Conservation (phyloP, 2,113 vertebrate genomes). For the Festucalex cinctus region DNA sequence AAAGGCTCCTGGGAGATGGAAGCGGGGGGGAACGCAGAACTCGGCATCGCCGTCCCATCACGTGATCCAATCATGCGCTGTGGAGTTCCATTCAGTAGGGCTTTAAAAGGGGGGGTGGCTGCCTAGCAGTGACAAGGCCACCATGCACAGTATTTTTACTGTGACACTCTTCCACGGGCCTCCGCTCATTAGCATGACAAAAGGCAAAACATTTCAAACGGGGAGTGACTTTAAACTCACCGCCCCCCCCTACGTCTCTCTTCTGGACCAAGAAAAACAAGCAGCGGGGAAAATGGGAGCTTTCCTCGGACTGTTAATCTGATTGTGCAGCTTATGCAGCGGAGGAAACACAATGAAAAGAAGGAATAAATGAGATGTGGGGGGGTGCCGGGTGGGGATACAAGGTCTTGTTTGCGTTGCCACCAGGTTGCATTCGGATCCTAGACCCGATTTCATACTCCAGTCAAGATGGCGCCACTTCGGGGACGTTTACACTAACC, state of each 20-base stretch:
- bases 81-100: slow-evolving; percentile 47
- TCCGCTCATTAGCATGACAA: slow-evolving; percentile 72
- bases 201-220: slow-evolving; percentile 58
- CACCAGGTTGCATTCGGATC: slow-evolving; percentile 34
- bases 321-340: slow-evolving; percentile 30
- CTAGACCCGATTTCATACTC: slow-evolving; percentile 24
- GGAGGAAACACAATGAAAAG: slow-evolving; percentile 23
- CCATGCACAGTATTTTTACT: slow-evolving; percentile 48
- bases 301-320: slow-evolving; percentile 29
- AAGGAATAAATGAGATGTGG: not conserved
- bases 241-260: not conserved
- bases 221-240: slow-evolving; percentile 58
- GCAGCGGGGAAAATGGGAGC: slow-evolving; percentile 23
- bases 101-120: slow-evolving; percentile 7
- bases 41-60: slow-evolving; percentile 59
- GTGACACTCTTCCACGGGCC: slow-evolving; percentile 58
- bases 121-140: slow-evolving; percentile 51
- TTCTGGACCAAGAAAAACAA: slow-evolving; percentile 43
- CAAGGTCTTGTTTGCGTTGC: slow-evolving; percentile 12
- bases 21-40: slow-evolving; percentile 42
- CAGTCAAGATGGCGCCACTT: too few relatives aligned
- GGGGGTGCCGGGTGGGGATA: not conserved
- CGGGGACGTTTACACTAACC: too few relatives aligned
- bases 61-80: slow-evolving; percentile 65
- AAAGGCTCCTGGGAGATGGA: slow-evolving; percentile 64